Percentiles rank a stretch among this genome's conserved stretches.
Conservation (phyloP, 2,113 vertebrate genomes). For the Ginglymostoma cirratum region DNA sequence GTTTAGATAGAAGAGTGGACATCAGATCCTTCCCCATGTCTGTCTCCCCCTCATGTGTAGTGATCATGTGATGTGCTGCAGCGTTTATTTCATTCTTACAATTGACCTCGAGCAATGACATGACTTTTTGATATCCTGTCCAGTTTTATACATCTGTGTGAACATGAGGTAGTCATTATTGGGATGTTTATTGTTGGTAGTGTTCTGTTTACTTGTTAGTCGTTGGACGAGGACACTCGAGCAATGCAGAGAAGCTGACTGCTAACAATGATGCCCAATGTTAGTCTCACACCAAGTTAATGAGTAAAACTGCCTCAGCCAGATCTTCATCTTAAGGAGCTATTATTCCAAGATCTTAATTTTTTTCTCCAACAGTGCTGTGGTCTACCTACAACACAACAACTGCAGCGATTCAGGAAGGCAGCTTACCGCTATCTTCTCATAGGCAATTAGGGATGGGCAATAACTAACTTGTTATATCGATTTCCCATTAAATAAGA, state of each 20-base stretch:
- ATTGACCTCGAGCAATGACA: neutral
- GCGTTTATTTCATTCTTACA: neutral
- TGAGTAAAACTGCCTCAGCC: neutral
- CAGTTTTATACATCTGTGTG: slow-evolving; percentile 16
- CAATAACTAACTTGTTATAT: no score
- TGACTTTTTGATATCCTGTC: neutral
- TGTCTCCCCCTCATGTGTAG: no score
- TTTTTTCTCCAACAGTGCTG: neutral
- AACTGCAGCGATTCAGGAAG: neutral
- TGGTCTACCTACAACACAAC: neutral
- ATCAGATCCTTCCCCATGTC: neutral
- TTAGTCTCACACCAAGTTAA: neutral
- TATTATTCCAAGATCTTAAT: neutral
- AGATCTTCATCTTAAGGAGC: neutral
- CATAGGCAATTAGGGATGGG: neutral
- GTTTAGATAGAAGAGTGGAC: neutral
- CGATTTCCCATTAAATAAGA: no score
- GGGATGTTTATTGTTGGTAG: neutral
- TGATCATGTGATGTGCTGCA: neutral
- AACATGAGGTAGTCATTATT: neutral
- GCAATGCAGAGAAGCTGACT: neutral
- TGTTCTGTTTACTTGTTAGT: slow-evolving; percentile 15
- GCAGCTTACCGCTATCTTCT: neutral
- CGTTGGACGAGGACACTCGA: slow-evolving; percentile 21
- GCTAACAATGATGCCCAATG: neutral